Base-by-base conservation (phyloP, 2,113 vertebrate genomes). In the Chrysemys picta region DNA sequence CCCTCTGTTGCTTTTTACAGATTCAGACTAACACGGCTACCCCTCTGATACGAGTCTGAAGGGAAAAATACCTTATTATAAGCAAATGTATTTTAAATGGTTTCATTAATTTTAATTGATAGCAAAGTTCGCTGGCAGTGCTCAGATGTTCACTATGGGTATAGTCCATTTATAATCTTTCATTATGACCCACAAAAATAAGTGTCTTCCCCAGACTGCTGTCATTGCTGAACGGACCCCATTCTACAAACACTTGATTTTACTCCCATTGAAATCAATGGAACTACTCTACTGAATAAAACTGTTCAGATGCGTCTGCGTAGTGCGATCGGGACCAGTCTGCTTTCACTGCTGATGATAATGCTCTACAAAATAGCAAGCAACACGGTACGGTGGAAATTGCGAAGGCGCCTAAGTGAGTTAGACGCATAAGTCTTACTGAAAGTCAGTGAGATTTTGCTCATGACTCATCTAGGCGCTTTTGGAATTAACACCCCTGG, bases 21-120 rank as follows among this genome's bases (percentile, higher is more conserved):
- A n/a, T n/a, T n/a, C n/a, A n/a, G n/a, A n/a, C n/a, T n/a, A n/a
- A n/a, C n/a, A n/a, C n/a, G n/a, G n/a, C n/a, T n/a, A n/a, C n/a
- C n/a, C n/a, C n/a, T n/a, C n/a, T n/a, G n/a, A n/a, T n/a, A n/a
- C n/a, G n/a, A 0, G 1, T 27, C 90, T 90, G 84, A 59, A 56
- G 87, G 56, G 42, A 75, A 10, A 72, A 38, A 72, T 72, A 72
- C n/a, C n/a, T 72, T 72, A 5, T 19, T 10, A 38, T 72, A 22
- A 38, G 35, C 65, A 72, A 50, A 45, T 45, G 0, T 35, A 29
- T 79, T 80, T 84, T 54, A 53, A 87, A 49, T 0, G 0, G 24
- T 84, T 94, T 56, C 69, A 93, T 56, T 80, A 85, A 72, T 38
- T 76, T 82, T 50, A 52, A 52, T 35, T 0, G 47, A 0, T 0